These are phyloP conservation scores for Rhogogaster chlorosoma DNA, from an alignment of 2,888 invertebrate species.

Conservation along the genomic window DNA sequence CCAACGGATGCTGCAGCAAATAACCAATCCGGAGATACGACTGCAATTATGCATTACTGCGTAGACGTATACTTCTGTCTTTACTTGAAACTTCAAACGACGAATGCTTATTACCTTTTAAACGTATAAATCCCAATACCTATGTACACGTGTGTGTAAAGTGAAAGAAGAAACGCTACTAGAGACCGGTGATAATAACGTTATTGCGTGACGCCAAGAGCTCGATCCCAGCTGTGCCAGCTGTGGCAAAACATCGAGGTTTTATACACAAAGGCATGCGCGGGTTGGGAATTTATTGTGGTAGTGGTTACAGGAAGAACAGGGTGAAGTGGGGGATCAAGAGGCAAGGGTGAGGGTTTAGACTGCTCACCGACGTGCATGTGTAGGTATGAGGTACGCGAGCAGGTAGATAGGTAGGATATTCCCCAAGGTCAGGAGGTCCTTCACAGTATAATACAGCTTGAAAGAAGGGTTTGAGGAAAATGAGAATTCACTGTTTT, in stretches of 20 bases:
- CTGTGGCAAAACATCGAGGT: conserved; percentile 14
- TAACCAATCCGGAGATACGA: not conserved
- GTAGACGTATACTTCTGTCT: not conserved
- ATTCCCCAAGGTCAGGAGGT: conserved; percentile 7
- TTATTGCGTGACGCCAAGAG: not conserved
- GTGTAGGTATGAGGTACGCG: not conserved
- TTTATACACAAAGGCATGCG: conserved; percentile 5
- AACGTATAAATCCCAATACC: not conserved
- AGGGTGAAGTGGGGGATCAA: not conserved
- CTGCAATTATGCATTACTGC: not conserved
- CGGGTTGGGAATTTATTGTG: not conserved
- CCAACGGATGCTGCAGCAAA: not conserved
- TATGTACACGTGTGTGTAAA: not conserved
- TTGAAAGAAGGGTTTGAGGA: not conserved
- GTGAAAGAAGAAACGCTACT: not conserved
- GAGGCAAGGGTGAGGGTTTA: not conserved
- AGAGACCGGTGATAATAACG: conserved; percentile 19
- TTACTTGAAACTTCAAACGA: not conserved
- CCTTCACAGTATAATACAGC: not conserved
- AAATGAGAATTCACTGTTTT: not conserved
- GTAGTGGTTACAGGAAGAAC: conserved; percentile 1
- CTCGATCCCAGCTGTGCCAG: conserved; percentile 29
- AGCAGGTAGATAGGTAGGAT: not conserved
- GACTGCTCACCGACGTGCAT: not conserved
- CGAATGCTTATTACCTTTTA: not conserved